Evolutionary conservation across 2,888 invertebrate species (phyloP).

Genomic region (Linnaemya vulpina): DNA sequence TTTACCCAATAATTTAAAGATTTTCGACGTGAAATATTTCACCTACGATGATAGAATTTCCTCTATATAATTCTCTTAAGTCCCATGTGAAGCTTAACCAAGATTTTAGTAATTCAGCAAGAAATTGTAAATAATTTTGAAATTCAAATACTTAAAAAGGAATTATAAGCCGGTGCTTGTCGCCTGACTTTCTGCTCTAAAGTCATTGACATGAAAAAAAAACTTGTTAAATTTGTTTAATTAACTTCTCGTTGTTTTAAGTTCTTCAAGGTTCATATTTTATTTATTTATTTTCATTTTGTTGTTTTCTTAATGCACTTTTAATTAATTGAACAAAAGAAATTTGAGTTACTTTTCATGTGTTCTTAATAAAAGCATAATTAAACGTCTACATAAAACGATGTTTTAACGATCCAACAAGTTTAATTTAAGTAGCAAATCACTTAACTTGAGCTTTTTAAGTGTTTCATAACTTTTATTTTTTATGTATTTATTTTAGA

Average conservation of each 20-base stretch:
- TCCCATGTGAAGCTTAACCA: neutral
- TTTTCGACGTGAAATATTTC: too few relatives aligned
- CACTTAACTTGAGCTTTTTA: neutral
- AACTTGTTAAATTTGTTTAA: conserved; percentile 48
- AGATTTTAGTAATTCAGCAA: conserved; percentile 13
- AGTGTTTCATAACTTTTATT: neutral
- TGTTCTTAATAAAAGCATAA: neutral
- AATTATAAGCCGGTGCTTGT: conserved; percentile 2
- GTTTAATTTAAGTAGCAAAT: neutral
- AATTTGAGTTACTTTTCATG: neutral
- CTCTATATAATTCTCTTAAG: neutral
- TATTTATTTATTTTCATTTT: neutral
- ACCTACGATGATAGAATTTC: too few relatives aligned
- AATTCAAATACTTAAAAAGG: neutral
- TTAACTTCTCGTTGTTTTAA: conserved; percentile 18
- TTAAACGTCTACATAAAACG: neutral
- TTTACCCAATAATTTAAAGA: too few relatives aligned
- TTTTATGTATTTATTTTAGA: neutral
- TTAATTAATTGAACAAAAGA: conserved; percentile 7
- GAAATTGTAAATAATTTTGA: neutral
- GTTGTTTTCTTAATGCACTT: conserved; percentile 33
- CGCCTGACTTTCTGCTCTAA: conserved; percentile 31
- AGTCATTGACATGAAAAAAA: conserved; percentile 60
- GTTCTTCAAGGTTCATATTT: conserved; percentile 28
- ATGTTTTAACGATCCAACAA: neutral